Conservation (phyloP, 2,888 invertebrate genomes). For the Spisula subtruncata region DNA sequence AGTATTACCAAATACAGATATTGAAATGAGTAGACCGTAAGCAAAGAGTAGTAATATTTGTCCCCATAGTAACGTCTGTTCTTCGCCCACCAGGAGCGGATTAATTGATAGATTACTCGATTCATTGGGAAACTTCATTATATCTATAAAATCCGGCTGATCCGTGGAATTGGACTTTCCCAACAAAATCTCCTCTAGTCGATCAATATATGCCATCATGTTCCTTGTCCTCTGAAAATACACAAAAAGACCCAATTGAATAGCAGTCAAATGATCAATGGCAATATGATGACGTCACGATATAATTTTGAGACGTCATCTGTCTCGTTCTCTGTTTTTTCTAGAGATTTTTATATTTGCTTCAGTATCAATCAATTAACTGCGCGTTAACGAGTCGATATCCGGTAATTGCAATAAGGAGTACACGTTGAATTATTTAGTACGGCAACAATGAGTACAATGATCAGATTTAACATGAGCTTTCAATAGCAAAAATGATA, state of each 20-base stretch:
- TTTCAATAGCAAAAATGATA: no score
- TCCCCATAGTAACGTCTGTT: conserved; percentile 34
- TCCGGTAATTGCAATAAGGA: no score
- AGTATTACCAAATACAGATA: conserved; percentile 84
- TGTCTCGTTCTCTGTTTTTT: no score
- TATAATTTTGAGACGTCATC: no score
- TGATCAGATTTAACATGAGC: no score
- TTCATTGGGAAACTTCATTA: conserved; percentile 64
- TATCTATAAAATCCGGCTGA: conserved; percentile 26
- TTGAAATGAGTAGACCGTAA: conserved; percentile 79
- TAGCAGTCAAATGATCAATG: no score
- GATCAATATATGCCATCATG: conserved; percentile 64
- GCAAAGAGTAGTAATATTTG: conserved; percentile 73
- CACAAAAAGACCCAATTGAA: neutral
- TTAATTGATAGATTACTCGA: conserved; percentile 46
- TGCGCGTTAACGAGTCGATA: no score
- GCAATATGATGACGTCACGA: no score
- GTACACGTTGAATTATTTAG: no score
- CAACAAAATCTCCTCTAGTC: conserved; percentile 54
- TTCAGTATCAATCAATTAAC: no score
- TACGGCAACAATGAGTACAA: no score
- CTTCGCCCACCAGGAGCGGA: conserved; percentile 44
- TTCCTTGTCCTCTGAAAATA: neutral
- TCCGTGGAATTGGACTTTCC: conserved; percentile 54
- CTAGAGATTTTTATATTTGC: no score